Evolutionary conservation across 2,888 invertebrate genomes (phyloP).

Genomic region (Stenoptilia bipunctidactyla): DNA sequence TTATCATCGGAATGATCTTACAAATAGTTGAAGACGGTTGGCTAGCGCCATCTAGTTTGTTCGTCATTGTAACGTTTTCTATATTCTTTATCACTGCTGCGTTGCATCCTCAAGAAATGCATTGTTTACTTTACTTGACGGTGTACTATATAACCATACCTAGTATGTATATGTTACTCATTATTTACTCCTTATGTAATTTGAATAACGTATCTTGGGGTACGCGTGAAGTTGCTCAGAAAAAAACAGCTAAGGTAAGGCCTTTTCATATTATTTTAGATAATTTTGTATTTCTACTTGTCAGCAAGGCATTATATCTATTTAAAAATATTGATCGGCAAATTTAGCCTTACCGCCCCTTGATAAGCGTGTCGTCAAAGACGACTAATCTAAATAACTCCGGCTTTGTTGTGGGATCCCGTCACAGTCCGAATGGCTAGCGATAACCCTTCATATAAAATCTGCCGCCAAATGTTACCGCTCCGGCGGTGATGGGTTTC

Average conservation of each 20-base stretch:
- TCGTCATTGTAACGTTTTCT: constrained; percentile 80
- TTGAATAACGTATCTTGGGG: constrained; percentile 96
- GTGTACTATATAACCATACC: constrained; percentile 92
- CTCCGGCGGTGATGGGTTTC: no score
- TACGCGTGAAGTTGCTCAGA: constrained; percentile 81
- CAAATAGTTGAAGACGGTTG: constrained; percentile 85
- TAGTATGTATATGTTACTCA: constrained; percentile 93
- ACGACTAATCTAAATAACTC: no score
- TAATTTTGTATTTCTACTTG: no score
- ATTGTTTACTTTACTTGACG: constrained; percentile 79
- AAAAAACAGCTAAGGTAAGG: constrained; percentile 47
- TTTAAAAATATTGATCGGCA: no score
- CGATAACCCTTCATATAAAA: no score
- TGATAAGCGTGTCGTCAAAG: no score
- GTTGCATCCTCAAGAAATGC: constrained; percentile 84
- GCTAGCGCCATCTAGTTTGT: constrained; percentile 86
- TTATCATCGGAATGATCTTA: constrained; percentile 82
- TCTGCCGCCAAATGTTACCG: no score
- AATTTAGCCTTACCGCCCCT: no score
- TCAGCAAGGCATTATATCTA: no score
- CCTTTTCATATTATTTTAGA: no score
- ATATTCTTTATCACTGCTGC: constrained; percentile 76
- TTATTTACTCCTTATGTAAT: constrained; percentile 93
- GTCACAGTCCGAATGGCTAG: no score
- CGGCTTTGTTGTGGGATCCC: no score